phyloP scores from a whole-genome alignment of 2,797 vertebrate species.

The Pampus argenteus region DNA sequence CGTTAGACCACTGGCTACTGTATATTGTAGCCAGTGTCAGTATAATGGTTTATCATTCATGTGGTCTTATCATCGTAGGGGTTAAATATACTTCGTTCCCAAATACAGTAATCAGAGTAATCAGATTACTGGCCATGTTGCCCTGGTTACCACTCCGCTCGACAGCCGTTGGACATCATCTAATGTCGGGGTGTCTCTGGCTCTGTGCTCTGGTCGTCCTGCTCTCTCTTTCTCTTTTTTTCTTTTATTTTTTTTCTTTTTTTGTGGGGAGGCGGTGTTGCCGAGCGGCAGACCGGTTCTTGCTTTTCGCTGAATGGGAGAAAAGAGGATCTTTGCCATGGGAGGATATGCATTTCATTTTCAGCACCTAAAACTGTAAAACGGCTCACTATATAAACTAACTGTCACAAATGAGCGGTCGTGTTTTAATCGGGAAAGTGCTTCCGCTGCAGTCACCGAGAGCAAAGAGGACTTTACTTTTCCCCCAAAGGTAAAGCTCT shows the following conservation, averaged over 20 bases:
- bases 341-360: conserved; percentile 30
- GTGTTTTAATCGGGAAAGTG: conserved; percentile 71
- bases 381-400: neutral
- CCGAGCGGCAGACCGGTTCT: conserved; percentile 34
- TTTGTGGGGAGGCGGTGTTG: conserved; percentile 45
- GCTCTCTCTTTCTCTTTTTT: neutral
- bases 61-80: too few relatives aligned
- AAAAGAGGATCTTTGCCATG: conserved; percentile 28
- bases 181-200: conserved; percentile 38
- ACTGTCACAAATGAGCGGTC: conserved; percentile 71
- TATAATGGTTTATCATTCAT: too few relatives aligned
- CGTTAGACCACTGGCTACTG: neutral
- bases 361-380: neutral
- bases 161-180: neutral
- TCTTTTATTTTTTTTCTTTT: neutral
- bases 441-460: conserved; percentile 59
- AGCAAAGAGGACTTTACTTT: conserved; percentile 58
- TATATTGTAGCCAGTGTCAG: too few relatives aligned
- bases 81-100: too few relatives aligned
- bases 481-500: conserved; percentile 70
- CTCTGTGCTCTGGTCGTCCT: conserved; percentile 19
- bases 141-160: conserved; percentile 11
- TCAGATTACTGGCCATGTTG: neutral
- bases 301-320: conserved; percentile 35
- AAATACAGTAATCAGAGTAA: neutral